Percentiles rank a stretch among this genome's conserved stretches.
phyloP scores from a whole-genome alignment of 2,797 vertebrate species.

The Coreius guichenoti region DNA sequence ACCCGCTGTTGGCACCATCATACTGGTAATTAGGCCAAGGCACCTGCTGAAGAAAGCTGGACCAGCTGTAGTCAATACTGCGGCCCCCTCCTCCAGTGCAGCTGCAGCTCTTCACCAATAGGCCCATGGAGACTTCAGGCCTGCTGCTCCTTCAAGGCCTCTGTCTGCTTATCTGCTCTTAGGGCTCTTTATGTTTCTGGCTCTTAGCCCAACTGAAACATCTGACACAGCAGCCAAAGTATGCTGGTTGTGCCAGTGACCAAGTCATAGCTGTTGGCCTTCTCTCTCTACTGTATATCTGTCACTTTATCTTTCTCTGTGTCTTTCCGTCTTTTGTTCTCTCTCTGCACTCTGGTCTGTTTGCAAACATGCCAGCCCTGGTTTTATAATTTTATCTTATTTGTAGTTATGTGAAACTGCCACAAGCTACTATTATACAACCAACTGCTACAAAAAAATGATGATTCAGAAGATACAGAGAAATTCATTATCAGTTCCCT shows the following conservation, averaged over 20 bases:
- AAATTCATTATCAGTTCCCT: conserved; percentile 8
- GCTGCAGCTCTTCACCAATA: conserved; percentile 68
- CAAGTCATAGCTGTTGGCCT: conserved; percentile 44
- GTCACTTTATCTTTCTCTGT: background rate
- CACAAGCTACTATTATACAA: conserved; percentile 51
- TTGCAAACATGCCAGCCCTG: conserved; percentile 67
- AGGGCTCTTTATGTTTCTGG: conserved; percentile 62
- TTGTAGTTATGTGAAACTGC: conserved; percentile 62
- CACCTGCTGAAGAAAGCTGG: conserved; percentile 73
- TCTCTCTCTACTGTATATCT: conserved; percentile 54
- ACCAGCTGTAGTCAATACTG: conserved; percentile 70
- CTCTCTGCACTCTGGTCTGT: conserved; percentile 47
- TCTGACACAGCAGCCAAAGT: conserved; percentile 68
- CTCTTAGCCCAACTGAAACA: conserved; percentile 61
- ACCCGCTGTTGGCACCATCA: conserved; percentile 64
- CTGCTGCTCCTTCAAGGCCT: conserved; percentile 26
- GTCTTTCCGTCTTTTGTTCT: conserved; percentile 6
- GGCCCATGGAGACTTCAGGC: conserved; percentile 34
- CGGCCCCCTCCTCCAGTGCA: conserved; percentile 66
- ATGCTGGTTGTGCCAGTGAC: conserved; percentile 55
- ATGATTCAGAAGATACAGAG: background rate
- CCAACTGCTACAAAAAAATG: conserved; percentile 54
- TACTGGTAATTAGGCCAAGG: conserved; percentile 70
- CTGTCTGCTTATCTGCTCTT: conserved; percentile 58
- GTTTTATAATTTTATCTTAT: conserved; percentile 64